phyloP scores from a whole-genome alignment of 1,140 invertebrate species.

The Diachasma alloeum region DNA sequence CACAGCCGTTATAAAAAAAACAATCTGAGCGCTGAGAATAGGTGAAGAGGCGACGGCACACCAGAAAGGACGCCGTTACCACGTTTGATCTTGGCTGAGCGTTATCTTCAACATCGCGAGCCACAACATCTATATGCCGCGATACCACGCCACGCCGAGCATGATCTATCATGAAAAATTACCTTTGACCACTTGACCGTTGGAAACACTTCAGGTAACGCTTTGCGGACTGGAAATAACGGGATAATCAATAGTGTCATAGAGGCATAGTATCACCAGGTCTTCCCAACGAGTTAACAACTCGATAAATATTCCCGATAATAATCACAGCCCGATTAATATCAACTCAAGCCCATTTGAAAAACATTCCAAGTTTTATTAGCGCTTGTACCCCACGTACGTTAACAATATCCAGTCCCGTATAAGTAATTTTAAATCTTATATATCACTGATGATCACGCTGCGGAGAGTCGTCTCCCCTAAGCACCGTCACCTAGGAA shows the following conservation, averaged over 20 bases:
- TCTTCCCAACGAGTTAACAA: not conserved
- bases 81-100: conserved; percentile 61
- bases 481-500: not conserved
- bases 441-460: not conserved
- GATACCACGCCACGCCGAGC: conserved; percentile 53
- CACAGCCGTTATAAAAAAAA: not conserved
- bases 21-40: conserved; percentile 26
- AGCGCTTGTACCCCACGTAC: not conserved
- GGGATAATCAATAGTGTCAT: conserved; percentile 53
- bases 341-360: not conserved
- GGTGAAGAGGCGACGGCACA: conserved; percentile 36
- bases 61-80: conserved; percentile 54
- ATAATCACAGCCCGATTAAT: too few species aligned
- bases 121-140: conserved; percentile 25
- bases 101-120: conserved; percentile 58
- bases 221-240: conserved; percentile 52
- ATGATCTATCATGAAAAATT: conserved; percentile 66
- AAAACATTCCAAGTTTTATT: not conserved
- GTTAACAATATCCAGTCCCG: not conserved
- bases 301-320: not conserved
- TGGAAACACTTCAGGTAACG: conserved; percentile 39
- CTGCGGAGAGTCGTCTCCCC: not conserved
- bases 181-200: conserved; percentile 60
- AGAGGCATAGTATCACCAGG: not conserved
- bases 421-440: not conserved